These are phyloP conservation scores for Troilus luridus DNA, from an alignment of 2,888 invertebrate species.

Conservation along the genomic window DNA sequence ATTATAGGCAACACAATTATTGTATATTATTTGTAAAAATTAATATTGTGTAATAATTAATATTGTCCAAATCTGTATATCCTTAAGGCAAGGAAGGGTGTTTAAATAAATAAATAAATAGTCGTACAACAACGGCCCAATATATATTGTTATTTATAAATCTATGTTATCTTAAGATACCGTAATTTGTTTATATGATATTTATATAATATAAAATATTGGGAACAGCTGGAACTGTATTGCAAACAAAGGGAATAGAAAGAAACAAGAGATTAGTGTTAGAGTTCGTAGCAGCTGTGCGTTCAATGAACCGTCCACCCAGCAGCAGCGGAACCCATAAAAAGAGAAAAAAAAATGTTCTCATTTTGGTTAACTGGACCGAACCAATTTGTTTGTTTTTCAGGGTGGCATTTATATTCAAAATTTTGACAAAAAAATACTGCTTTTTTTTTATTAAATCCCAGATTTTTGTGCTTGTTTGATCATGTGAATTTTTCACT, in stretches of 20 bases:
- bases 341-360: background rate
- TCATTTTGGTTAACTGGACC: constrained; percentile 13
- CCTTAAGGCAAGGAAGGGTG: no score
- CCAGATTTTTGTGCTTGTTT: background rate
- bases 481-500: background rate
- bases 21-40: no score
- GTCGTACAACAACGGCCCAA: no score
- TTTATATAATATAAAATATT: background rate
- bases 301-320: background rate
- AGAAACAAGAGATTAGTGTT: background rate
- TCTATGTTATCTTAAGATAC: no score
- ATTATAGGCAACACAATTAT: no score
- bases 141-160: no score
- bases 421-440: background rate
- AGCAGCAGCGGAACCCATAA: background rate
- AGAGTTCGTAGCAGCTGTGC: constrained; percentile 6
- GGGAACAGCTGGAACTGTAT: background rate
- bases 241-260: background rate
- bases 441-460: background rate
- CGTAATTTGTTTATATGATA: no score
- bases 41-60: no score
- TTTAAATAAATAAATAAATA: no score
- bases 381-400: constrained; percentile 26
- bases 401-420: background rate
- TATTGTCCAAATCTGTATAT: no score